Percentiles rank a stretch among this genome's conserved stretches.
Evolutionary conservation across 1,140 invertebrate genomes (phyloP).

Genomic region (Homalodisca vitripennis): DNA sequence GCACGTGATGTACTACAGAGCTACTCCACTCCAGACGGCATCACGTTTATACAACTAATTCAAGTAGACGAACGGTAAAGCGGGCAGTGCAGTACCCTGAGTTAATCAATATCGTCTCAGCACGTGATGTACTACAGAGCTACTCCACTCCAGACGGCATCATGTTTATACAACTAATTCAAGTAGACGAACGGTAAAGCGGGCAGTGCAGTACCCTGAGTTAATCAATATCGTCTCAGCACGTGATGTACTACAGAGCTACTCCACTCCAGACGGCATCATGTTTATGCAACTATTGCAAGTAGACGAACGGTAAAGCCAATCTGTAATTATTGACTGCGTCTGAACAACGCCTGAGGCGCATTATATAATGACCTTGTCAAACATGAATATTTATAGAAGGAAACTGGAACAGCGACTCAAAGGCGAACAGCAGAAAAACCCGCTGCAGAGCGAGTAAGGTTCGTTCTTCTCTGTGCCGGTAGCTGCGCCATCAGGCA

Average conservation of each 20-base stretch:
- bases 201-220: too few relatives aligned
- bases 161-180: constrained; percentile 6
- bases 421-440: neutral
- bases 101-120: too few relatives aligned
- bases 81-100: too few relatives aligned
- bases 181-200: constrained; percentile 17
- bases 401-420: constrained; percentile 17
- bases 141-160: neutral
- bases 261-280: neutral
- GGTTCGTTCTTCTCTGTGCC: neutral
- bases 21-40: too few relatives aligned
- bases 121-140: too few relatives aligned
- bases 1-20: too few relatives aligned
- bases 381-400: constrained; percentile 23
- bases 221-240: too few relatives aligned
- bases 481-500: too few relatives aligned
- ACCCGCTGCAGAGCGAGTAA: constrained; percentile 6
- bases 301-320: constrained; percentile 15
- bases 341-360: neutral
- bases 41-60: too few relatives aligned
- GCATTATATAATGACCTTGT: constrained; percentile 21
- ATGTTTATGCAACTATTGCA: constrained; percentile 12
- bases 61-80: too few relatives aligned
- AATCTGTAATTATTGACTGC: constrained; percentile 23
- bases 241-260: too few relatives aligned